Conservation (phyloP, 2,888 invertebrate species). For the Iselma pallidipennis region DNA sequence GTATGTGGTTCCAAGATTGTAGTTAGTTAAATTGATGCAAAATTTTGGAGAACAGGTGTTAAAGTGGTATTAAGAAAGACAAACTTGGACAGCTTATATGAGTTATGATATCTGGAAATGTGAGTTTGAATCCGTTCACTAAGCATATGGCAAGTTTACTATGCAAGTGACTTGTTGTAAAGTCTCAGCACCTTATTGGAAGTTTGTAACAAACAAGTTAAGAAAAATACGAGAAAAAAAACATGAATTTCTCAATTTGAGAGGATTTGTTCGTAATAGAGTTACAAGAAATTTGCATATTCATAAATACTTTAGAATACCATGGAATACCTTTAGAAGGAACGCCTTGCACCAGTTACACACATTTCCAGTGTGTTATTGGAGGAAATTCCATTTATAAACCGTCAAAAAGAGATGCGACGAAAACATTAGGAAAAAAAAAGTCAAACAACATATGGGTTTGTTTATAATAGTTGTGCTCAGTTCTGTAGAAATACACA, state of each 20-base stretch:
- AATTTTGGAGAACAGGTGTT: background rate
- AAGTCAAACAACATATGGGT: background rate
- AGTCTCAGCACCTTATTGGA: too few relatives aligned
- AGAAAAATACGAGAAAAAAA: too few relatives aligned
- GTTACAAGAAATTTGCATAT: too few relatives aligned
- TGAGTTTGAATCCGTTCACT: background rate
- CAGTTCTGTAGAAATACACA: background rate
- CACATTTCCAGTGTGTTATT: background rate
- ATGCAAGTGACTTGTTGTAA: too few relatives aligned
- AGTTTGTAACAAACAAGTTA: too few relatives aligned
- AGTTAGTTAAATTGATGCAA: background rate
- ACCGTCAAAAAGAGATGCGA: background rate
- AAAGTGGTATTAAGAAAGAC: background rate
- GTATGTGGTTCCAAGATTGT: background rate
- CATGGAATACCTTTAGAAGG: too few relatives aligned
- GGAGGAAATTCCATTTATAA: constrained; percentile 1
- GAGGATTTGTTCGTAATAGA: too few relatives aligned
- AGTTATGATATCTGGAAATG: background rate
- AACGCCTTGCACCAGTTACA: too few relatives aligned
- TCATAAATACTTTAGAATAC: too few relatives aligned
- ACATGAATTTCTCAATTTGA: too few relatives aligned
- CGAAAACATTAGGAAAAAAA: background rate
- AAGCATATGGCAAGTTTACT: background rate
- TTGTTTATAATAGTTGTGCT: background rate
- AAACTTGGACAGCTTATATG: background rate